Conservation (phyloP, 2,888 invertebrate species). For the Nephrotoma guestfalica region DNA sequence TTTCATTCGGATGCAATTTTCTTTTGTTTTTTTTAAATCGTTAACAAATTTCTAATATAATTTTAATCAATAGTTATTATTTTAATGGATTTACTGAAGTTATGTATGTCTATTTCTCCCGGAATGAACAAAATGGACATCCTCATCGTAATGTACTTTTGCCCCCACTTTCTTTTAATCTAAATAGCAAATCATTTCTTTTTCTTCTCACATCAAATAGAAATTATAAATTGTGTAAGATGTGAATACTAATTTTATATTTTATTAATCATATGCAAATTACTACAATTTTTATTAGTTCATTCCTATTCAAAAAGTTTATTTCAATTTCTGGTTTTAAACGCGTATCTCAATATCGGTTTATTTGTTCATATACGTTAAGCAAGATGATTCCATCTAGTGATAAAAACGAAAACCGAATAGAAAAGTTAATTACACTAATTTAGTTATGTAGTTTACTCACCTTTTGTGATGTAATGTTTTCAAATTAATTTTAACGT, state of each 20-base stretch:
- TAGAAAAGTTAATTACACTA: not conserved
- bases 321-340: not conserved
- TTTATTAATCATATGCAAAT: not conserved
- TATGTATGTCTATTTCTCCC: not conserved
- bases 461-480: too few species aligned
- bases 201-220: not conserved
- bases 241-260: not conserved
- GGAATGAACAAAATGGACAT: not conserved
- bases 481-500: too few species aligned
- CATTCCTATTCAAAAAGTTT: not conserved
- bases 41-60: not conserved
- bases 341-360: not conserved
- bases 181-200: not conserved
- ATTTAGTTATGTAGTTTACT: not conserved
- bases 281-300: not conserved
- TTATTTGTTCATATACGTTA: not conserved
- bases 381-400: not conserved
- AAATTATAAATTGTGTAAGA: not conserved
- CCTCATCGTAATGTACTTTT: not conserved
- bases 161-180: not conserved
- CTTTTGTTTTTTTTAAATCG: not conserved
- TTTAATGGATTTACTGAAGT: not conserved
- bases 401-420: not conserved
- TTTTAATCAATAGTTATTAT: not conserved
- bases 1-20: not conserved